Base-by-base conservation (phyloP, 2,888 invertebrate genomes). In the Gisinianus flammeolus region DNA sequence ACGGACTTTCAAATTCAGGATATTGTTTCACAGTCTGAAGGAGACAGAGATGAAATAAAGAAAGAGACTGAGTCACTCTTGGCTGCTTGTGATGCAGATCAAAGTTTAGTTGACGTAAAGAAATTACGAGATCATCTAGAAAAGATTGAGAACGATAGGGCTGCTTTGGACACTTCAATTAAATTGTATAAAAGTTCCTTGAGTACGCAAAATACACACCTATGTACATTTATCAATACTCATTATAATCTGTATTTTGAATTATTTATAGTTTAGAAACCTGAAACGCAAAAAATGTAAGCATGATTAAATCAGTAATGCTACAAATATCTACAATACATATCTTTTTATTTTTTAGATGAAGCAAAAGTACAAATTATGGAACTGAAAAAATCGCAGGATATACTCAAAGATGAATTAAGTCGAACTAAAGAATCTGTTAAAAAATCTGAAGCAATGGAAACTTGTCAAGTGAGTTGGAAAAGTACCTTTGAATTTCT, bases 61-160 rank as follows among this genome's bases (percentile, higher is more conserved):
- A 74, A 52, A 66, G 74, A 74, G 52, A 74, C 74, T 0, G 64
- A 74, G 16, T 62, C 64, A n/a, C 44, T 85, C 8, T 85, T 87
- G 90, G 93, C 93, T 68, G 89, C 94, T 85, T 91, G 95, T 74
- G 90, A 91, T 87, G 93, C 91, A 87, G 92, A 93, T 86, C 93
- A 94, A 2, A 92, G 93, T 68, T 87, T 94, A 79, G 89, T 96
- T 58, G 94, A 96, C 88, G 91, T 96, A 78, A 92, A 91, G 73
- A 94, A 94, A 87, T 88, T 96, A 78, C 90, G 94, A 85, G 90
- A 90, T 75, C 92, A 93, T 85, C 89, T 93, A 80, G 92, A 93
- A 83, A 90, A 93, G 82, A 92, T 92, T 77, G 93, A 94, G 85
- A 91, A 91, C 83, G 91, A 91, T 10, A 90, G 93, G 78, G 87